A percentile compares a stretch with the other conserved stretches of the same genome.
Evolutionary conservation across 2,888 invertebrate species (phyloP).

Genomic region (Calameuta pallipes): DNA sequence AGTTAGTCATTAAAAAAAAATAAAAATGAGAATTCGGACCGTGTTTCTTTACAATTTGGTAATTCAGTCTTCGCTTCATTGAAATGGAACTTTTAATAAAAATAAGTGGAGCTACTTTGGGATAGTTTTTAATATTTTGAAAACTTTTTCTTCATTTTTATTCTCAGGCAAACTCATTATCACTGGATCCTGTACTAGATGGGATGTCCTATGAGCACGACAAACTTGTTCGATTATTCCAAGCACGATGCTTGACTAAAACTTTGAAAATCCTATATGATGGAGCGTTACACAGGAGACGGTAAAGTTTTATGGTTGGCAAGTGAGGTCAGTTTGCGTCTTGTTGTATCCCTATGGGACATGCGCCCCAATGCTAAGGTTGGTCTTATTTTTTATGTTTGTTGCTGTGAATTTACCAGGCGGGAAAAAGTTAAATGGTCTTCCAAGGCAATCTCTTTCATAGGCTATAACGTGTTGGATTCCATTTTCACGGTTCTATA

Average conservation of each 20-base stretch:
- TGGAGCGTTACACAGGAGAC: not conserved
- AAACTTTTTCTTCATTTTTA: too few relatives aligned
- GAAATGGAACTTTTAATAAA: not conserved
- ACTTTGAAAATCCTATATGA: not conserved
- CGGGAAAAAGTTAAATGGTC: constrained; percentile 3
- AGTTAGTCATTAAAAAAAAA: not conserved
- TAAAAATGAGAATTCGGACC: not conserved
- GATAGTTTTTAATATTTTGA: too few relatives aligned
- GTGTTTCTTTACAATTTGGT: not conserved
- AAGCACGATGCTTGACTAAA: not conserved
- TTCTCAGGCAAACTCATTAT: too few relatives aligned
- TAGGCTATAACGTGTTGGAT: not conserved
- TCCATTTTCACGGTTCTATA: not conserved
- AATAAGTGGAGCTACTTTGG: too few relatives aligned
- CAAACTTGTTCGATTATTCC: too few relatives aligned
- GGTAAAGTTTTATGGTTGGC: not conserved
- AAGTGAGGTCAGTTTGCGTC: not conserved
- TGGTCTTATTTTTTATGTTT: not conserved
- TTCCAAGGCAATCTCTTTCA: not conserved
- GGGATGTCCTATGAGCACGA: too few relatives aligned
- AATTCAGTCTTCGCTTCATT: not conserved
- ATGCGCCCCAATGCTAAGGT: not conserved
- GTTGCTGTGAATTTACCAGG: not conserved
- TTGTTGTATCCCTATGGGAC: not conserved
- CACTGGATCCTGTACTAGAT: too few relatives aligned